Evolutionary conservation across 2,888 invertebrate genomes (phyloP), one percentile per base, ranked within the genome.

Genomic region (Monopis laevigella): DNA sequence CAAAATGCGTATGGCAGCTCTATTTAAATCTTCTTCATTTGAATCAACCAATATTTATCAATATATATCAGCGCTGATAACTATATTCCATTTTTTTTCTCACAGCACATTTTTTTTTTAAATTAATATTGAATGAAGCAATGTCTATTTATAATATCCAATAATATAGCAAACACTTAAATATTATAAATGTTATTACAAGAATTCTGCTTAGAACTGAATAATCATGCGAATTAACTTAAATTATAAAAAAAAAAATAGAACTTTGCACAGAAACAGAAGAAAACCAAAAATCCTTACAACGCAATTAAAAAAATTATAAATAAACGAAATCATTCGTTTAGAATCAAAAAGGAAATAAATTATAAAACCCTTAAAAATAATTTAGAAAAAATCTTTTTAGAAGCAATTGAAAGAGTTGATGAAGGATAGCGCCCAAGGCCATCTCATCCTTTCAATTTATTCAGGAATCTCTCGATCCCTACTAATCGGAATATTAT

Each of bases 401-500:
- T 54, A 52, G 56, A 59, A 58, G 55, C 56, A 63, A 66, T 65
- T 51, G 60, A 65, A 66, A 61, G 60, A 67, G 59, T 66, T 73
- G 65, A 71, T 69, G 65, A 70, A 62, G 59, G 64, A 59, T 59
- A 54, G 54, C 46, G 65, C 75, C 62, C 16, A 45, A 39, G 59
- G 75, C 65, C 46, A 53, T 49, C 53, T 53, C 57, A 55, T 51
- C 57, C 55, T 65, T 70, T 65, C 60, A 63, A 67, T 68, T 65
- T 62, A 53, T 57, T 52, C 49, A 55, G 54, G 57, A 59, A 51
- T 58, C 57, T 27, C 51, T 51, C 54, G 65, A 64, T 62, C 56
- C n/a, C 51, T 34, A 46, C 60, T 74, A 75, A 77, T 73, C 67
- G 69, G 55, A 70, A 72, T 68, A 66, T 71, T 65, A 63, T 71